phyloP scores from a whole-genome alignment of 2,113 vertebrate species.

The Pelusios castaneus region DNA sequence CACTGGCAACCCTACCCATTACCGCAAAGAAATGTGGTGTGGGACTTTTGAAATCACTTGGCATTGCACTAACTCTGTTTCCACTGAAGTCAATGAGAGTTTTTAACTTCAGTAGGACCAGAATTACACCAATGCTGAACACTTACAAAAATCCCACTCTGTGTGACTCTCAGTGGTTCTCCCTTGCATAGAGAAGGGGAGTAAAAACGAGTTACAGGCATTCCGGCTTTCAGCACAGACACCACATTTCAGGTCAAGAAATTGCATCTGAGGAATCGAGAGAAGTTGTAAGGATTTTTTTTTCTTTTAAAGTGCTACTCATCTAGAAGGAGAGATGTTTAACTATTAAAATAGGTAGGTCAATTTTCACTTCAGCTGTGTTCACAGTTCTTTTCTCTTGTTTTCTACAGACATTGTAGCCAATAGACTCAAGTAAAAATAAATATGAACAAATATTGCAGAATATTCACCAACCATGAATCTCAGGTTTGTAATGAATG shows the following conservation, averaged over 20 bases:
- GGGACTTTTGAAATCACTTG: neutral
- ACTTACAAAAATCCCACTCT: neutral
- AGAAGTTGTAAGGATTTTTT: neutral
- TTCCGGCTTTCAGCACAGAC: neutral
- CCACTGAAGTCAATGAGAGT: neutral
- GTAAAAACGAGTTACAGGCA: neutral
- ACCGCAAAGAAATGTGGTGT: neutral
- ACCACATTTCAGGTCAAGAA: neutral
- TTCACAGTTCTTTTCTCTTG: neutral
- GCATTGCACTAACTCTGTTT: neutral
- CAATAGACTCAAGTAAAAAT: neutral
- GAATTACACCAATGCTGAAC: neutral
- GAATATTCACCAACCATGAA: neutral
- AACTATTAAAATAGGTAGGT: neutral
- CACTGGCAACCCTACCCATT: neutral
- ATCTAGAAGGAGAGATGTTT: neutral
- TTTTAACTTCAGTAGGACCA: neutral
- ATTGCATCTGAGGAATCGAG: neutral
- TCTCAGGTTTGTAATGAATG: neutral
- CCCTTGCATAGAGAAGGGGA: neutral
- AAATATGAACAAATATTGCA: neutral
- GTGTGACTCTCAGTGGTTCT: neutral
- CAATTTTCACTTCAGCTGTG: neutral
- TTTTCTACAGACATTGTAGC: neutral
- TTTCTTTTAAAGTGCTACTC: neutral